phyloP scores from a whole-genome alignment of 2,797 vertebrate species.

The Echeneis naucrates region DNA sequence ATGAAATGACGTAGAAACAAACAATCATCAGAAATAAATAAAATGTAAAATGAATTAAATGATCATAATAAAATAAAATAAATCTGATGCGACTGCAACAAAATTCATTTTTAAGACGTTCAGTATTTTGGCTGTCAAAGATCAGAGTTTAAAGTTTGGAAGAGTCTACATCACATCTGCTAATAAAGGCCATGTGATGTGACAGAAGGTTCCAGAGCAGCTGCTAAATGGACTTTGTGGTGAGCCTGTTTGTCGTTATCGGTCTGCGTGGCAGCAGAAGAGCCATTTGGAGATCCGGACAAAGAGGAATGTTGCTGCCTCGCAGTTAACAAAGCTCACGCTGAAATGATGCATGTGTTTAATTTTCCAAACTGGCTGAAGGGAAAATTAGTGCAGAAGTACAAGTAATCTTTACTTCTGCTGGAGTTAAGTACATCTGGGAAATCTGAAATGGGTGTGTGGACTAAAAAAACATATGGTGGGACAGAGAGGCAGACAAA shows the following conservation, averaged over 20 bases:
- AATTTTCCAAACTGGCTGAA: background rate
- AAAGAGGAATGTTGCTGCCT: background rate
- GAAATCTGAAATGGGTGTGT: background rate
- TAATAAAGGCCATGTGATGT: background rate
- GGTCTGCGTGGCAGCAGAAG: background rate
- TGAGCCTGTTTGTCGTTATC: background rate
- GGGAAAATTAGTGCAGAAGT: background rate
- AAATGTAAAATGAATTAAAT: too few species aligned
- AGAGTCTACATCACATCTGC: background rate
- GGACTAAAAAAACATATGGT: background rate
- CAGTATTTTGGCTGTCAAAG: too few species aligned
- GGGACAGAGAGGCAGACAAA: background rate
- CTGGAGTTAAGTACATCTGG: background rate
- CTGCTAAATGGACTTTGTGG: background rate
- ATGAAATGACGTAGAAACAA: too few species aligned
- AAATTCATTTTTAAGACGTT: too few species aligned
- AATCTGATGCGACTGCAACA: too few species aligned
- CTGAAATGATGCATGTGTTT: slow-evolving; percentile 11
- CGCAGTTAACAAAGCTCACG: background rate
- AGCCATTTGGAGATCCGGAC: background rate
- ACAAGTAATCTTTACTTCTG: background rate
- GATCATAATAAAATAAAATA: too few species aligned
- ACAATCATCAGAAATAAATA: too few species aligned
- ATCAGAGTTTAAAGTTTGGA: too few species aligned
- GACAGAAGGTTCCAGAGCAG: background rate